These are phyloP conservation scores for Nowickia ferox DNA, from an alignment of 2,888 invertebrate genomes.

Conservation along the genomic window DNA sequence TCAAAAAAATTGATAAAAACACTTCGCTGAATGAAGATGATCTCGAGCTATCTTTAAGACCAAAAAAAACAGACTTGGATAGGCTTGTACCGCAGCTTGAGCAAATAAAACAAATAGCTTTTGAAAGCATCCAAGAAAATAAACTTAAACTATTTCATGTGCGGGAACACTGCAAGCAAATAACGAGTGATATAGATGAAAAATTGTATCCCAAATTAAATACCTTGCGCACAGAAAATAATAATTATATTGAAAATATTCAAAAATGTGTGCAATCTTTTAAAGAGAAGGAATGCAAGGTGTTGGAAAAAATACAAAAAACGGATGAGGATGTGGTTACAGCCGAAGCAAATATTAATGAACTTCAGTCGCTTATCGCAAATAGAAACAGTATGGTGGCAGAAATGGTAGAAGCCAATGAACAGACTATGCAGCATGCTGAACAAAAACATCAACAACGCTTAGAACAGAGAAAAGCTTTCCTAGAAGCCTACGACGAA, in stretches of 20 bases:
- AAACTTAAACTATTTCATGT: constrained; percentile 42
- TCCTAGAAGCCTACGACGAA: constrained; percentile 44
- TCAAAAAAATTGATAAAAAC: constrained; percentile 55
- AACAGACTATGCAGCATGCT: constrained; percentile 70
- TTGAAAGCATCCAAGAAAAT: constrained; percentile 40
- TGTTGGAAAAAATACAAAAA: constrained; percentile 55
- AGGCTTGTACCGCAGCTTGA: constrained; percentile 58
- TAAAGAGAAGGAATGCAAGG: constrained; percentile 47
- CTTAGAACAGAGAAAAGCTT: constrained; percentile 43
- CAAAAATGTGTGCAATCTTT: constrained; percentile 59
- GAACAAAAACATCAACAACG: constrained; percentile 68
- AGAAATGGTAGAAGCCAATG: constrained; percentile 62
- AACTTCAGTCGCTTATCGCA: constrained; percentile 35
- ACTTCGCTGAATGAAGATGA: constrained; percentile 64
- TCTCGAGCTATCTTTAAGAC: constrained; percentile 74
- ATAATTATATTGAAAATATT: constrained; percentile 53
- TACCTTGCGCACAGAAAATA: constrained; percentile 56
- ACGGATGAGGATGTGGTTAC: constrained; percentile 55
- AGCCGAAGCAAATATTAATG: constrained; percentile 46
- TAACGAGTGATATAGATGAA: constrained; percentile 48
- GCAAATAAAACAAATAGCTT: constrained; percentile 25
- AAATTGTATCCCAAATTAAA: constrained; percentile 55
- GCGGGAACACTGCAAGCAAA: constrained; percentile 47
- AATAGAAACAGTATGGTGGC: constrained; percentile 43
- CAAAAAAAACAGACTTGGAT: constrained; percentile 66